Evolutionary conservation across 1,140 invertebrate genomes (phyloP).

Genomic region (Eupeodes corollae): DNA sequence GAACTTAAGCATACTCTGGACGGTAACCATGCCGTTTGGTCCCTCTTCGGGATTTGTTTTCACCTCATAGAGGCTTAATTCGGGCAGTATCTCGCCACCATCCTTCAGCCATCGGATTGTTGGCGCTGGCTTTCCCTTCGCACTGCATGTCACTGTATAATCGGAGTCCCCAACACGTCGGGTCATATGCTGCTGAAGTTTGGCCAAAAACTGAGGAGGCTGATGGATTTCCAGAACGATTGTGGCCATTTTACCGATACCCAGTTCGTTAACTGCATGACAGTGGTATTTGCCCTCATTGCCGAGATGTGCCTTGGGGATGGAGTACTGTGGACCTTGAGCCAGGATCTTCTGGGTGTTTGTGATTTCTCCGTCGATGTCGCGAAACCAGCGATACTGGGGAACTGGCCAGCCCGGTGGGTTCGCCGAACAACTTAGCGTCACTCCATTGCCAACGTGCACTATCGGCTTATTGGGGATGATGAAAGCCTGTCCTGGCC

Average conservation of each 20-base stretch:
- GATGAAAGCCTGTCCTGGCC: slow-evolving; percentile 72
- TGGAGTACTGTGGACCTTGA: slow-evolving; percentile 71
- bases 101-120: slow-evolving; percentile 78
- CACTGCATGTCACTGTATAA: slow-evolving; percentile 70
- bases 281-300: slow-evolving; percentile 84
- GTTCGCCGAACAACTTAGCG: slow-evolving; percentile 71
- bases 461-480: slow-evolving; percentile 74
- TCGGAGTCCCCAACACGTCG: slow-evolving; percentile 68
- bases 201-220: slow-evolving; percentile 68
- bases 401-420: slow-evolving; percentile 83
- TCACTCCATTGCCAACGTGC: slow-evolving; percentile 70
- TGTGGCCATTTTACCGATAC: slow-evolving; percentile 68
- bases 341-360: slow-evolving; percentile 51
- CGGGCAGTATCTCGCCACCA: slow-evolving; percentile 60
- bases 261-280: slow-evolving; percentile 78
- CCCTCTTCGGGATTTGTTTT: slow-evolving; percentile 62
- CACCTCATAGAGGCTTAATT: slow-evolving; percentile 67
- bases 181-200: slow-evolving; percentile 71
- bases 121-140: slow-evolving; percentile 77
- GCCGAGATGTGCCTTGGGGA: slow-evolving; percentile 65
- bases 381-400: slow-evolving; percentile 77
- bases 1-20: slow-evolving; percentile 74
- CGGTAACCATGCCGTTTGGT: slow-evolving; percentile 62
- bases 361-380: slow-evolving; percentile 49
- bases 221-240: slow-evolving; percentile 77